phyloP scores from a whole-genome alignment of 1,140 invertebrate species.

The Propsilocerus akamusi region DNA sequence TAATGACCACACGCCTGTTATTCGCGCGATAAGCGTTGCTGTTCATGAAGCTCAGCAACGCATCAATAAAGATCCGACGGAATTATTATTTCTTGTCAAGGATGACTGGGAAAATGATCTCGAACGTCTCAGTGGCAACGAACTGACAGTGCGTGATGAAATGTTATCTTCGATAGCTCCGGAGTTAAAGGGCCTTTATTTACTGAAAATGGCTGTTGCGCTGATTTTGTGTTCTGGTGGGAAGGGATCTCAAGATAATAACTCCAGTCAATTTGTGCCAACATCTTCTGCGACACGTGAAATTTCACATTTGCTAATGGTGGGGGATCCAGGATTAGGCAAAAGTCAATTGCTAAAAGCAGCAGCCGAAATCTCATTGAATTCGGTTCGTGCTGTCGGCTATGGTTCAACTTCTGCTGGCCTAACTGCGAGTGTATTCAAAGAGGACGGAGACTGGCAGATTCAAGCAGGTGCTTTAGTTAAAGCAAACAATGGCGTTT shows the following conservation, averaged over 20 bases:
- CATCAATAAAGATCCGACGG: conserved; percentile 44
- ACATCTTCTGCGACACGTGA: no score
- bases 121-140: conserved; percentile 20
- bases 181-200: conserved; percentile 71
- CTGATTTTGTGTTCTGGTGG: conserved; percentile 18
- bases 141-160: conserved; percentile 52
- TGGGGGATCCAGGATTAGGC: conserved; percentile 80
- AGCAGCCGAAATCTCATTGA: conserved; percentile 47
- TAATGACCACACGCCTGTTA: conserved; percentile 32
- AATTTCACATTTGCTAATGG: conserved; percentile 68
- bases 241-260: background rate
- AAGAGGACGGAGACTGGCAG: conserved; percentile 70
- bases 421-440: conserved; percentile 70
- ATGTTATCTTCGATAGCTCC: conserved; percentile 73
- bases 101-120: conserved; percentile 22
- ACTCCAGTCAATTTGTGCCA: conserved; percentile 13
- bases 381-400: conserved; percentile 73
- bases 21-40: conserved; percentile 56
- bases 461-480: conserved; percentile 74
- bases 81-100: conserved; percentile 47
- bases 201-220: conserved; percentile 68
- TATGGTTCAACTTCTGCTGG: conserved; percentile 73
- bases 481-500: conserved; percentile 69
- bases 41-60: conserved; percentile 41
- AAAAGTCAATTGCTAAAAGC: conserved; percentile 78